Percentiles rank a stretch among this genome's conserved stretches.
phyloP scores from a whole-genome alignment of 2,888 invertebrate genomes.

The Diaphora mendica region DNA sequence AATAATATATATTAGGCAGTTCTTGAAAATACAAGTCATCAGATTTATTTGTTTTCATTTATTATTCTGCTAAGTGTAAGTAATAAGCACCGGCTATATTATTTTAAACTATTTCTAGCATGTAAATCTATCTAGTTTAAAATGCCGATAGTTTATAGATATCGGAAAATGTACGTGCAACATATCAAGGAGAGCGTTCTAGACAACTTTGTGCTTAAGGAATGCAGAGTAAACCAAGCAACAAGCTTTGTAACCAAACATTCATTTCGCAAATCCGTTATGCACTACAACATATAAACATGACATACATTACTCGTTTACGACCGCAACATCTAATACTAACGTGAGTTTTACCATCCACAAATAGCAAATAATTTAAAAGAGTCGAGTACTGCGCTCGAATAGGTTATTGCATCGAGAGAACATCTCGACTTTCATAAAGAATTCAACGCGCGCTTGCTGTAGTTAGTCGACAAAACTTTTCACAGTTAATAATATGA shows the following conservation, averaged over 20 bases:
- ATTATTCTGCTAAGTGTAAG: background rate
- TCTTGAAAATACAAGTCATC: too few species aligned
- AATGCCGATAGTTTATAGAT: background rate
- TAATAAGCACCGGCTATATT: background rate
- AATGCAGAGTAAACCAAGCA: conserved; percentile 58
- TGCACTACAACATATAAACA: conserved; percentile 27
- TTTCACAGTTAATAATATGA: conserved; percentile 61
- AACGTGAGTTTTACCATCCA: conserved; percentile 23
- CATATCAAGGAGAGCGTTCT: conserved; percentile 45
- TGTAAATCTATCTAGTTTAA: background rate
- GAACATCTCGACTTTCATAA: conserved; percentile 68
- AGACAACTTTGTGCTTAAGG: conserved; percentile 50
- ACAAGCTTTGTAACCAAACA: conserved; percentile 46
- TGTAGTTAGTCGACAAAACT: conserved; percentile 52
- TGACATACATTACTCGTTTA: conserved; percentile 38
- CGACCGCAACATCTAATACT: background rate
- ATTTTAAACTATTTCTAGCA: background rate
- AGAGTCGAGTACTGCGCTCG: conserved; percentile 22
- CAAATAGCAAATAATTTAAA: conserved; percentile 26
- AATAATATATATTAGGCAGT: too few species aligned
- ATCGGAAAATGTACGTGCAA: conserved; percentile 19
- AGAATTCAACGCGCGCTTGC: conserved; percentile 80
- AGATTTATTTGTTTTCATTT: background rate
- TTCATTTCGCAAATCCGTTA: conserved; percentile 49
- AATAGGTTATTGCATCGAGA: conserved; percentile 33